Evolutionary conservation across 2,113 vertebrate genomes (phyloP).

Genomic region (Syrrhaptes paradoxus): DNA sequence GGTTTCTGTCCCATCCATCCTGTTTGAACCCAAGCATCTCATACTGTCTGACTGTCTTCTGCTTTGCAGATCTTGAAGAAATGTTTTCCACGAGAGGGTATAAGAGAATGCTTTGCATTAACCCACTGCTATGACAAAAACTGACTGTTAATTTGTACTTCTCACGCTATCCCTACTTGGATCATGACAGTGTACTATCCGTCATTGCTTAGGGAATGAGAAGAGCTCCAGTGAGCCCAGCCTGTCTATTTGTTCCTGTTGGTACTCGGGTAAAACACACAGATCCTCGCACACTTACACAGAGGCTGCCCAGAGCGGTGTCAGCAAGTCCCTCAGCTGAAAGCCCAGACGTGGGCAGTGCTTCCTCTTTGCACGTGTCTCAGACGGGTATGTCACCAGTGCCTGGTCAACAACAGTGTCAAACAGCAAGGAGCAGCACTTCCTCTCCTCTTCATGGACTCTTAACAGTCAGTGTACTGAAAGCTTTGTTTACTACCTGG

Average conservation of each 20-base stretch:
- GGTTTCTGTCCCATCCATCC: not conserved
- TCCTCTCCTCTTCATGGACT: not conserved
- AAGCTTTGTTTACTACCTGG: not conserved
- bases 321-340: not conserved
- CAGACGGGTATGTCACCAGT: fast-evolving
- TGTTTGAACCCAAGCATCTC: not conserved
- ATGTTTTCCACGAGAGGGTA: not conserved
- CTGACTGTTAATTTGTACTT: not conserved
- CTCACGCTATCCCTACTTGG: not conserved
- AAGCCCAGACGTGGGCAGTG: fast-evolving
- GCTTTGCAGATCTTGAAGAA: not conserved
- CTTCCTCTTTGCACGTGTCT: not conserved
- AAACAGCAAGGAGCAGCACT: not conserved
- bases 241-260: not conserved
- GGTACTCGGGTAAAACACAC: not conserved
- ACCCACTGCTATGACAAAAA: not conserved
- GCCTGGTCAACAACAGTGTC: not conserved
- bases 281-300: fast-evolving
- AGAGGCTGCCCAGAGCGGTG: not conserved
- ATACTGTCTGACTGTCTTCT: not conserved
- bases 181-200: not conserved
- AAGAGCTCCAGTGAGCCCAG: not conserved
- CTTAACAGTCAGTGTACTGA: not conserved
- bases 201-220: not conserved
- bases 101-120: not conserved